Evolutionary conservation across 1,140 invertebrate species (phyloP).

Genomic region (Eufriesea mexicana): DNA sequence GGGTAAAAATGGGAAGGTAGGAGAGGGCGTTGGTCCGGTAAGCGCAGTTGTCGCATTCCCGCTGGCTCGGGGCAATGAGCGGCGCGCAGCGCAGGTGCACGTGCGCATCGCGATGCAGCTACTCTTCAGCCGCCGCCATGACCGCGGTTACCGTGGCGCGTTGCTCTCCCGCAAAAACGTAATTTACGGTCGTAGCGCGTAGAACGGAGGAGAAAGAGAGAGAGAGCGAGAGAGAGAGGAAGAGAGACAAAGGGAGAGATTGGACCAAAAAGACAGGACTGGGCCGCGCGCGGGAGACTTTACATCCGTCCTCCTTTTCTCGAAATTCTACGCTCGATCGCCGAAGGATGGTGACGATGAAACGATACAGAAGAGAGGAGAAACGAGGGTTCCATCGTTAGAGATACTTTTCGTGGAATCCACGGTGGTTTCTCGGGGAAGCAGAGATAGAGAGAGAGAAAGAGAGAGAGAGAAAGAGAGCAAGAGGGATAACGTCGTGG

Average conservation of each 20-base stretch:
- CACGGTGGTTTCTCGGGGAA: neutral
- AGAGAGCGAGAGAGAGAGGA: neutral
- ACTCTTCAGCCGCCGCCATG: slow-evolving; percentile 24
- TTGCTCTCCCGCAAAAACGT: slow-evolving; percentile 70
- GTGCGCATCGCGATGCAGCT: slow-evolving; percentile 52
- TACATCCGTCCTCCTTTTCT: slow-evolving; percentile 3
- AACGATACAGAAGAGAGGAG: neutral
- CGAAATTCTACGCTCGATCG: slow-evolving; percentile 50
- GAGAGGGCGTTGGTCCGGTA: slow-evolving; percentile 55
- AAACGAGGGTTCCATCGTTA: slow-evolving; percentile 14
- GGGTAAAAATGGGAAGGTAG: neutral
- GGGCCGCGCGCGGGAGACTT: neutral
- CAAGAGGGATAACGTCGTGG: neutral
- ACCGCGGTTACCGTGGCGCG: slow-evolving; percentile 45
- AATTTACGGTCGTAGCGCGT: slow-evolving; percentile 73
- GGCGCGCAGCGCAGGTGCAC: slow-evolving; percentile 44
- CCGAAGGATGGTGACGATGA: slow-evolving; percentile 8
- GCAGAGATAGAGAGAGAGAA: no score
- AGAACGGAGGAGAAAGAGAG: neutral
- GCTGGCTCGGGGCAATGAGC: slow-evolving; percentile 27
- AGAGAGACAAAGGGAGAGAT: neutral
- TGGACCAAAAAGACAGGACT: neutral
- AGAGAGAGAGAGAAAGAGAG: no score
- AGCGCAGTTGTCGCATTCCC: slow-evolving; percentile 52
- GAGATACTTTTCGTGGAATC: slow-evolving; percentile 35